Evolutionary conservation across 2,888 invertebrate species (phyloP).

Genomic region (Drosophila lacicola): DNA sequence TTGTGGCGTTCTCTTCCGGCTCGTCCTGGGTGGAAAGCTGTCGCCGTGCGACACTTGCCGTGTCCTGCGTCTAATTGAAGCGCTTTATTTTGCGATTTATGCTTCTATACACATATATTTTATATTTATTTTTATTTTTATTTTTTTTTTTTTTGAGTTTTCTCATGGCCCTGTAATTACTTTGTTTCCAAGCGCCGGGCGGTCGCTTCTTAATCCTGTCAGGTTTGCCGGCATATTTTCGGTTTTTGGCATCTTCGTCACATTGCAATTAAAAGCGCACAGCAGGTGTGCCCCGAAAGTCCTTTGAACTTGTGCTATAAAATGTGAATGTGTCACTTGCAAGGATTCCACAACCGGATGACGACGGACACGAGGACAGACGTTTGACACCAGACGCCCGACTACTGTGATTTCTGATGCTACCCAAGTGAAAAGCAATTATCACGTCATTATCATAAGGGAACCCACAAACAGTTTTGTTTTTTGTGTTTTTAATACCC

Average conservation of each 20-base stretch:
- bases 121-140: slow-evolving; percentile 13
- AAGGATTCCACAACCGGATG: slow-evolving; percentile 81
- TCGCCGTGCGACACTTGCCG: slow-evolving; percentile 65
- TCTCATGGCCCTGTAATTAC: slow-evolving; percentile 60
- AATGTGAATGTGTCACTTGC: slow-evolving; percentile 82
- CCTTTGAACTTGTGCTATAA: slow-evolving; percentile 81
- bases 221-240: slow-evolving; percentile 21
- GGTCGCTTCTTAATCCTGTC: slow-evolving; percentile 65
- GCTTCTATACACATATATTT: slow-evolving; percentile 9
- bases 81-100: slow-evolving; percentile 34
- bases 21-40: slow-evolving; percentile 41
- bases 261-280: slow-evolving; percentile 83
- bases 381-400: not conserved
- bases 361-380: slow-evolving; percentile 6
- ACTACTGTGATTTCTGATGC: slow-evolving; percentile 25
- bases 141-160: not conserved
- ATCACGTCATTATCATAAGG: slow-evolving; percentile 73
- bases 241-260: slow-evolving; percentile 70
- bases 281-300: slow-evolving; percentile 75
- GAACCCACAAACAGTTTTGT: slow-evolving; percentile 46
- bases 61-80: slow-evolving; percentile 56
- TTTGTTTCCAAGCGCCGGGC: slow-evolving; percentile 73
- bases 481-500: not conserved
- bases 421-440: slow-evolving; percentile 62
- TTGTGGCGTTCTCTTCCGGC: slow-evolving; percentile 48